A percentile compares a stretch with the other conserved stretches of the same genome.
phyloP scores from a whole-genome alignment of 1,140 invertebrate genomes.

The Drosophila ficusphila region DNA sequence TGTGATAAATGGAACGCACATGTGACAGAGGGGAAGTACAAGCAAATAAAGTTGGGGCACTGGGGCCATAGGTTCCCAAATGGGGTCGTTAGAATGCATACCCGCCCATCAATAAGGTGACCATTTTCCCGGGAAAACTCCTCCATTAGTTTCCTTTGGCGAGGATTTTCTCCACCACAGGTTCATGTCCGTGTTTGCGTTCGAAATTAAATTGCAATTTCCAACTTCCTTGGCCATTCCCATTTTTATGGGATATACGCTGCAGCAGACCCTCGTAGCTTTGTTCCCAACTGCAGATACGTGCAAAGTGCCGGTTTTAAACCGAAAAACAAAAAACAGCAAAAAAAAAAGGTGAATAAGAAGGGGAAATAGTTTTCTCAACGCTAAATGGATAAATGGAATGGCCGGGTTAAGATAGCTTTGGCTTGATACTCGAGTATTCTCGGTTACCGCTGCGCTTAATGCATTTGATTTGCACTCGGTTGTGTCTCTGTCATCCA shows the following conservation, averaged over 20 bases:
- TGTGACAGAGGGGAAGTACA: constrained; percentile 11
- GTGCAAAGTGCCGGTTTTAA: constrained; percentile 64
- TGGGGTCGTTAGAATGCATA: constrained; percentile 51
- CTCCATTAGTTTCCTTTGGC: constrained; percentile 50
- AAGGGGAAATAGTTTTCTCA: constrained; percentile 33
- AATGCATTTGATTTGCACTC: constrained; percentile 78
- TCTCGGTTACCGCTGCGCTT: constrained; percentile 77
- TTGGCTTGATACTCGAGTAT: constrained; percentile 44
- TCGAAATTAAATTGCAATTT: constrained; percentile 81
- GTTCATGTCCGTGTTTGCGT: constrained; percentile 60
- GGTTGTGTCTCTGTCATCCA: constrained; percentile 15
- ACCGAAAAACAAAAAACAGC: constrained; percentile 12
- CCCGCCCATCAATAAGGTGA: constrained; percentile 30
- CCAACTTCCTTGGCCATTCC: constrained; percentile 73
- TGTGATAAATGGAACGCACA: constrained; percentile 77
- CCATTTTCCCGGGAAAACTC: constrained; percentile 1
- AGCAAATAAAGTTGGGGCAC: constrained; percentile 36
- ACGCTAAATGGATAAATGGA: constrained; percentile 67
- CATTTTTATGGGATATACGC: constrained; percentile 74
- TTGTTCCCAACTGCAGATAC: constrained; percentile 53
- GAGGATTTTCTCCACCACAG: constrained; percentile 3
- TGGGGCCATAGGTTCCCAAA: constrained; percentile 29
- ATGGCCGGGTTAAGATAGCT: constrained; percentile 19
- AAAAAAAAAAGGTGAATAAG: neutral
- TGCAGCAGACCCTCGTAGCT: constrained; percentile 39